Evolutionary conservation across 1,140 invertebrate species (phyloP).

Genomic region (Ectropis grisescens): DNA sequence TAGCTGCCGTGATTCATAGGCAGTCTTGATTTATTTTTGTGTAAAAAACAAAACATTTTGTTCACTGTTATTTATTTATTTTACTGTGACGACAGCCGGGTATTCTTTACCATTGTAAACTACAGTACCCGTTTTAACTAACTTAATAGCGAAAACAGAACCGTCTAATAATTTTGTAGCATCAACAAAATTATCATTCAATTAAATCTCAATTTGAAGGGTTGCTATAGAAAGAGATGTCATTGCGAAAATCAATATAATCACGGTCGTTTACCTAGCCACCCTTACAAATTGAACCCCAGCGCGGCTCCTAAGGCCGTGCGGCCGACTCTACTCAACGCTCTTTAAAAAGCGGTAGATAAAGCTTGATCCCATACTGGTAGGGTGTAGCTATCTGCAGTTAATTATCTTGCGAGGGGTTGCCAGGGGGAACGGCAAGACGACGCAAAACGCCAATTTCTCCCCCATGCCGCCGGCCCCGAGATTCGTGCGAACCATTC

Average conservation of each 20-base stretch:
- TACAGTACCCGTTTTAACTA: too few relatives aligned
- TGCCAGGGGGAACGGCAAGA: slow-evolving; percentile 33
- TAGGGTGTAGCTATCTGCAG: slow-evolving; percentile 51
- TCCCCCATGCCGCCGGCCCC: slow-evolving; percentile 26
- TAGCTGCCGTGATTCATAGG: too few relatives aligned
- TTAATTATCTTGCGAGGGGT: slow-evolving; percentile 58
- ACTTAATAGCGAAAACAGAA: too few relatives aligned
- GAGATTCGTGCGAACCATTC: slow-evolving; percentile 35
- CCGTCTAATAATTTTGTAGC: too few relatives aligned
- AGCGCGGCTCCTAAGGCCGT: slow-evolving; percentile 28
- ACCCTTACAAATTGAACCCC: slow-evolving; percentile 57
- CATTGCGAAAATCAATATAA: slow-evolving; percentile 57
- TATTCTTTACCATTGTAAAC: too few relatives aligned
- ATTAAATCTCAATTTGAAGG: too few relatives aligned
- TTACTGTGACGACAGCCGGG: too few relatives aligned
- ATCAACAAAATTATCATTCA: too few relatives aligned
- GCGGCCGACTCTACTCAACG: slow-evolving; percentile 21
- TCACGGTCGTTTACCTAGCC: slow-evolving; percentile 46
- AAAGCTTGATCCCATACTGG: slow-evolving; percentile 52
- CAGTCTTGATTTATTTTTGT: too few relatives aligned
- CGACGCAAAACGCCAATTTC: slow-evolving; percentile 42
- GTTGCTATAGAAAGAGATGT: slow-evolving; percentile 19
- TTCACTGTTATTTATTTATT: too few relatives aligned
- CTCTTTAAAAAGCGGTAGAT: slow-evolving; percentile 55
- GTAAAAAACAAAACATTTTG: too few relatives aligned